Evolutionary conservation across 2,888 invertebrate species (phyloP), one percentile per base, ranked within the genome.

Genomic region (Nyleta sp.): DNA sequence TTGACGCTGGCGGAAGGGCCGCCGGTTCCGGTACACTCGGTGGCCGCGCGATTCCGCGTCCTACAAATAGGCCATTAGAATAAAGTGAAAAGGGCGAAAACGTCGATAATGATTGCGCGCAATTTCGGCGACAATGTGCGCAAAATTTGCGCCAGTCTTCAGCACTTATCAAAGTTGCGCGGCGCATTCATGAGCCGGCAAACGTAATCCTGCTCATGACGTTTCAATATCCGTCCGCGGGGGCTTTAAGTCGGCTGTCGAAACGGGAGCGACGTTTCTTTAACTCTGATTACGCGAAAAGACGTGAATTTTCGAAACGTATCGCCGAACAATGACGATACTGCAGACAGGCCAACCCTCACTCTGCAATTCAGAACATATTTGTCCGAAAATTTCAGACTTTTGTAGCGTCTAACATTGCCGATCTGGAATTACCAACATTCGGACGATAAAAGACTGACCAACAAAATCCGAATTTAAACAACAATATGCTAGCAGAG

Each of bases 131-230:
- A 8, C 35, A 8, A 35, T 24, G 28, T 10, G 44, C 52, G 18
- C n/a, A 57, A 50, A 70, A 52, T 33, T 28, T 20, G 28, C 28
- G 7, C 48, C 57, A 59, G 18, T 71, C 62, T 40, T 62, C 46
- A 53, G n/a, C 55, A 48, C 53, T 55, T 64, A 48, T 62, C 31
- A 62, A 52, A 44, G 28, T 44, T 42, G 22, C 24, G 52, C 60
- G 17, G n/a, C n/a, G 42, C 40, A 55, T 64, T 62, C 48, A 57
- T 17, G 38, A 55, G 18, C 7, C 15, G 31, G 62, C 57, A 76
- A 71, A 62, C 59, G 59, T 65, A 65, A 77, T 72, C 52, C 77
- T 77, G 77, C 35, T 46, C 60, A 40, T 77, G 77, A 72, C 72
- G 60, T 77, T 77, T 77, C 77, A 72, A 77, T 77, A 77, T 77